phyloP scores from a whole-genome alignment of 2,797 vertebrate species.

The Sebastes wilsoni region DNA sequence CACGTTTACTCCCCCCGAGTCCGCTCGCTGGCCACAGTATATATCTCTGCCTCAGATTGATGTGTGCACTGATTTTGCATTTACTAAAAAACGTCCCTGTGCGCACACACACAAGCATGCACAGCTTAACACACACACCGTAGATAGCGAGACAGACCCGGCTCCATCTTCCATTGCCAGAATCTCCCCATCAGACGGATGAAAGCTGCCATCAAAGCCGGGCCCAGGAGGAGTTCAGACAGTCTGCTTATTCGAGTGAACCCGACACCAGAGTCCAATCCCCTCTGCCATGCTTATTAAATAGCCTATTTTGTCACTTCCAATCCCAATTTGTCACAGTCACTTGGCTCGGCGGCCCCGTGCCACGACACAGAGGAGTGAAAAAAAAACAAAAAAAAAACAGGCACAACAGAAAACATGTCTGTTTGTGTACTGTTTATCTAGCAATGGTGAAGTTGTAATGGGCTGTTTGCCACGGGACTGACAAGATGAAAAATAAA shows the following conservation, averaged over 20 bases:
- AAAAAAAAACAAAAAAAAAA: background rate
- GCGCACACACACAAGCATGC: conserved; percentile 17
- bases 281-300: conserved; percentile 78
- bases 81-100: conserved; percentile 44
- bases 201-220: conserved; percentile 81
- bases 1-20: conserved; percentile 34
- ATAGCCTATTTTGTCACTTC: conserved; percentile 76
- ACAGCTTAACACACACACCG: conserved; percentile 12
- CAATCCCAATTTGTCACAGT: conserved; percentile 82
- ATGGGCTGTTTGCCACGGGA: conserved; percentile 33
- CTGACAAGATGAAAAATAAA: conserved; percentile 8
- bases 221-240: conserved; percentile 75
- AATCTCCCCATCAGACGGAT: conserved; percentile 76
- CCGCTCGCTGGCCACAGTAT: conserved; percentile 24
- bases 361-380: conserved; percentile 60
- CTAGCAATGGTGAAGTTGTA: conserved; percentile 55
- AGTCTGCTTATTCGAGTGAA: conserved; percentile 76
- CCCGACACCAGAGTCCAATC: conserved; percentile 75
- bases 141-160: conserved; percentile 36
- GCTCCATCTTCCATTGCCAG: conserved; percentile 62
- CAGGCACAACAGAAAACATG: conserved; percentile 50
- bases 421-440: conserved; percentile 45
- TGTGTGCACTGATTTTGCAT: conserved; percentile 65
- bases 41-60: conserved; percentile 64
- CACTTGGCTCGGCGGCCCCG: conserved; percentile 58